These are phyloP conservation scores for Ptycholaimellus sp. DNA, from an alignment of 2,888 invertebrate species.

Conservation along the genomic window DNA sequence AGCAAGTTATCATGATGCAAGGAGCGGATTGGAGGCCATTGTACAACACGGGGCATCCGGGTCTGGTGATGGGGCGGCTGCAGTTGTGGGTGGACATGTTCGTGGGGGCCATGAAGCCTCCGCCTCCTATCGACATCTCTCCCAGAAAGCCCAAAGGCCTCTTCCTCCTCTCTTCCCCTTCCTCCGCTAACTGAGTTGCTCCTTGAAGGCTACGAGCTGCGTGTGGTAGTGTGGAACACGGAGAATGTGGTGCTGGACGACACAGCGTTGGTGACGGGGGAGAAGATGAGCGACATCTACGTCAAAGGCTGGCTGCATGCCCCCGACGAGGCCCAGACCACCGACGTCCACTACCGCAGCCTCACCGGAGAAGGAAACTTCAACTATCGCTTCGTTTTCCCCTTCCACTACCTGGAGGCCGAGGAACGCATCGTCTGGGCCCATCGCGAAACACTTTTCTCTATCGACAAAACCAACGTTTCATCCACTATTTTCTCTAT, in stretches of 20 bases:
- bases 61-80: slow-evolving; percentile 42
- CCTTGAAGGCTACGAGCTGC: slow-evolving; percentile 51
- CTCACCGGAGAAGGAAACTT: slow-evolving; percentile 54
- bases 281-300: slow-evolving; percentile 82
- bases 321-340: too few relatives aligned
- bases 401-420: slow-evolving; percentile 46
- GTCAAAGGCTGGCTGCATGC: slow-evolving; percentile 48
- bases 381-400: slow-evolving; percentile 70
- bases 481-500: too few relatives aligned
- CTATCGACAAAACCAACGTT: slow-evolving; percentile 55
- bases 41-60: slow-evolving; percentile 30
- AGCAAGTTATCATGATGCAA: too few relatives aligned
- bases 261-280: slow-evolving; percentile 64
- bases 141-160: slow-evolving; percentile 45
- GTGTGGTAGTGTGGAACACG: slow-evolving; percentile 74
- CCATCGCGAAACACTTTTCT: slow-evolving; percentile 40
- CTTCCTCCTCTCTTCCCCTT: too few relatives aligned
- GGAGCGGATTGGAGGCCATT: too few relatives aligned
- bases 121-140: slow-evolving; percentile 50
- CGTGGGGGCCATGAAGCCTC: slow-evolving; percentile 47
- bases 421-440: slow-evolving; percentile 49
- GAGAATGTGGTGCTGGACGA: slow-evolving; percentile 75
- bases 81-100: slow-evolving; percentile 92
- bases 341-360: too few relatives aligned
- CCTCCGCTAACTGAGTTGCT: too few relatives aligned